Conservation (phyloP, 2,113 vertebrate genomes). For the Suricata suricatta region DNA sequence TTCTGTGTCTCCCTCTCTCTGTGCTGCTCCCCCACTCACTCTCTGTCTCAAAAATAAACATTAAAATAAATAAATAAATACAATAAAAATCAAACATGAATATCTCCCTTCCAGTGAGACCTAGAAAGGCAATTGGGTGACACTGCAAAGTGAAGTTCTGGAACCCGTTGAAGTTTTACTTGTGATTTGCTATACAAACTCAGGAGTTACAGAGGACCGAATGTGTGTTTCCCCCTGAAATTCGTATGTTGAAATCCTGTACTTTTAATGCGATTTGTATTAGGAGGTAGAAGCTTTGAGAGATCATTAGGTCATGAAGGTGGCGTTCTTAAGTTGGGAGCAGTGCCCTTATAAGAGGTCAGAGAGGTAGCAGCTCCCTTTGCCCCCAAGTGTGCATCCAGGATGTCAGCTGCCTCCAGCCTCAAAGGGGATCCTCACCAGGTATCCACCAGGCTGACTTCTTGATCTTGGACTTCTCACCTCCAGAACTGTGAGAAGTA, state of each 20-base stretch:
- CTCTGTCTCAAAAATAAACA: too few relatives aligned
- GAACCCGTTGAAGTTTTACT: neutral
- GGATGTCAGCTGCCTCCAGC: neutral
- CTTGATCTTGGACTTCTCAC: neutral
- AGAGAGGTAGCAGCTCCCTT: neutral
- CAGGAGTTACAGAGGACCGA: neutral
- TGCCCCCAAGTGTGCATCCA: accelerated
- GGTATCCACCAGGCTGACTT: neutral
- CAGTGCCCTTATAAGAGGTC: neutral
- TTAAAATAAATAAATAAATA: too few relatives aligned
- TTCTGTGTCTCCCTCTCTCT: too few relatives aligned
- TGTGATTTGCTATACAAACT: neutral
- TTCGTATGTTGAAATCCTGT: neutral
- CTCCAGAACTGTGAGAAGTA: neutral
- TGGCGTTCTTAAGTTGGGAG: neutral
- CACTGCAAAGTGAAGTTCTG: neutral
- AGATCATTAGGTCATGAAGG: neutral
- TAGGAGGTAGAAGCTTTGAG: neutral
- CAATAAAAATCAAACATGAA: neutral
- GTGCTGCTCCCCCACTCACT: too few relatives aligned
- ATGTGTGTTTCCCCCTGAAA: neutral
- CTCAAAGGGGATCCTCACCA: neutral
- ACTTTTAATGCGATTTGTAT: neutral
- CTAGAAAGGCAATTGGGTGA: neutral
- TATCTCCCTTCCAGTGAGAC: neutral